These are phyloP conservation scores for Acanthis flammea DNA, from an alignment of 2,797 vertebrate species.

Conservation along the genomic window DNA sequence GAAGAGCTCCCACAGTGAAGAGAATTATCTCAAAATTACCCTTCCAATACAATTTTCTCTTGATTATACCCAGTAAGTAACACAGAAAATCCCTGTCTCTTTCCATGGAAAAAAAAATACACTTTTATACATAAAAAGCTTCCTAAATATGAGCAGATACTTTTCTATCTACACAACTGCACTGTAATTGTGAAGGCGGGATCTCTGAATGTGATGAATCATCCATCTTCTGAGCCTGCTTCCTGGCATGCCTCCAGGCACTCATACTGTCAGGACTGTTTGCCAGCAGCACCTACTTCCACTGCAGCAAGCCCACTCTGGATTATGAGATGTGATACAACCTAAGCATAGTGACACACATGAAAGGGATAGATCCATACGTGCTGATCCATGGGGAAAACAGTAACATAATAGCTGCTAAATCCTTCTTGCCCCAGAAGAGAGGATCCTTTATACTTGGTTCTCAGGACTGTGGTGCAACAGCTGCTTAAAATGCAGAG, in stretches of 20 bases:
- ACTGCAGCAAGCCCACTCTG: background rate
- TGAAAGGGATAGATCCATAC: fast-evolving
- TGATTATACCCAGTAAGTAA: background rate
- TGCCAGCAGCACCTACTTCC: background rate
- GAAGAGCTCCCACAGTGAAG: background rate
- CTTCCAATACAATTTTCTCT: background rate
- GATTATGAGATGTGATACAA: background rate
- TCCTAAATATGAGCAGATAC: background rate
- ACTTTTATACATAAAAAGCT: background rate
- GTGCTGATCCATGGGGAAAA: background rate
- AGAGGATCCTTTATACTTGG: background rate
- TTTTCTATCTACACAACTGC: background rate
- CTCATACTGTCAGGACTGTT: background rate
- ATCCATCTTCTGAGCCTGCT: background rate
- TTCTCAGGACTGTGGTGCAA: background rate
- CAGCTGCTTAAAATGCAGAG: background rate
- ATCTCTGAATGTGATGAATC: background rate
- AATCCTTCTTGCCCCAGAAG: background rate
- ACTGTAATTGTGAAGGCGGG: background rate
- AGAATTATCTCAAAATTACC: background rate
- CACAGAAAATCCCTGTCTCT: background rate
- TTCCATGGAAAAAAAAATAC: background rate
- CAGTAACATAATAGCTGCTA: background rate
- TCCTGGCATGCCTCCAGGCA: background rate
- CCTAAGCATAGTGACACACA: background rate